Evolutionary conservation across 2,888 invertebrate species (phyloP).

Genomic region (Caradrina kadenii): DNA sequence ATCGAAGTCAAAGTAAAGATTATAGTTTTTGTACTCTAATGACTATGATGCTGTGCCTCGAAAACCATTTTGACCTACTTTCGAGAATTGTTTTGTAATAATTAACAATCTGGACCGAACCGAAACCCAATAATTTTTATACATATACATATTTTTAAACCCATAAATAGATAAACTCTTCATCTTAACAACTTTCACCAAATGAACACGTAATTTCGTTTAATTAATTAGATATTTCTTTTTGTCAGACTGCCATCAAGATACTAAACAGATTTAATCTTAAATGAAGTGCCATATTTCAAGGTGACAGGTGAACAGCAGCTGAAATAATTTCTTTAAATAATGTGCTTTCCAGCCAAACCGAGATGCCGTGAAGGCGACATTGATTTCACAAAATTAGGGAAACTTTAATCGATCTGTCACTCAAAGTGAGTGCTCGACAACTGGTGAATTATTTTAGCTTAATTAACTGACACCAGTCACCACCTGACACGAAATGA

Average conservation of each 20-base stretch:
- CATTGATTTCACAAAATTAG: slow-evolving; percentile 66
- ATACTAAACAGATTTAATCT: slow-evolving; percentile 60
- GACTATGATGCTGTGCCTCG: not conserved
- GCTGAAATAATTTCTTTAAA: slow-evolving; percentile 49
- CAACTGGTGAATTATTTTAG: slow-evolving; percentile 58
- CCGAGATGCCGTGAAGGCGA: slow-evolving; percentile 42
- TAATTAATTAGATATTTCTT: slow-evolving; percentile 31
- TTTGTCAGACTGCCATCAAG: slow-evolving; percentile 19
- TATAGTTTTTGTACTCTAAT: not conserved
- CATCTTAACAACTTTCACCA: slow-evolving; percentile 39
- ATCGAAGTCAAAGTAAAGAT: not conserved
- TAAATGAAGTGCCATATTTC: slow-evolving; percentile 63
- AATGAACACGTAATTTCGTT: slow-evolving; percentile 30
- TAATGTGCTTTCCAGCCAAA: slow-evolving; percentile 39
- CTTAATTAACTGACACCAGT: slow-evolving; percentile 58
- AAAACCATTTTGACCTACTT: not conserved
- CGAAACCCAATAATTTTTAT: slow-evolving; percentile 17
- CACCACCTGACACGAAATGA: slow-evolving; percentile 49
- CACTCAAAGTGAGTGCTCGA: slow-evolving; percentile 65
- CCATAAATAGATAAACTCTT: slow-evolving; percentile 1
- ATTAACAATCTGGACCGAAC: slow-evolving; percentile 17
- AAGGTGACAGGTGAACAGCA: slow-evolving; percentile 57
- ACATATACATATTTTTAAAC: not conserved
- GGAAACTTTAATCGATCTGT: slow-evolving; percentile 76
- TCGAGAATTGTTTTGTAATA: slow-evolving; percentile 17